These are phyloP conservation scores for Alligator mississippiensis DNA, from an alignment of 2,113 vertebrate genomes.

Conservation along the genomic window DNA sequence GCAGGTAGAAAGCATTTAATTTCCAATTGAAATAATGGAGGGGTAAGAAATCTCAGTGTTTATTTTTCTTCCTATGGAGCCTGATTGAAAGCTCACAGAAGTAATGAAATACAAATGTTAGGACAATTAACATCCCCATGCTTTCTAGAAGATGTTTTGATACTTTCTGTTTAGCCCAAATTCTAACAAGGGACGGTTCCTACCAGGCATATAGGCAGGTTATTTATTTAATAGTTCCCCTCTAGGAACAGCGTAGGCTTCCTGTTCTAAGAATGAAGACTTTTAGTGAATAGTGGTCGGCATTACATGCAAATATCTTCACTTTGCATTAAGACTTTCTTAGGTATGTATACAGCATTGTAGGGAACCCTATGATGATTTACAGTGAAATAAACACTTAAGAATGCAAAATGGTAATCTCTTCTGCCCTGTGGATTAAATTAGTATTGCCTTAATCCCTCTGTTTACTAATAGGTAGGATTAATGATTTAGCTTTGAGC, in stretches of 20 bases:
- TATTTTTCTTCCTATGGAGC: neutral
- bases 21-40: neutral
- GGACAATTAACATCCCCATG: neutral
- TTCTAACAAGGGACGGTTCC: neutral
- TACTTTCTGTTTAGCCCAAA: neutral
- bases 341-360: neutral
- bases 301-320: neutral
- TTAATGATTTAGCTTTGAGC: neutral
- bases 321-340: neutral
- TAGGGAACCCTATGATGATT: neutral
- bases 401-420: neutral
- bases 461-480: neutral
- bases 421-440: neutral
- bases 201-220: constrained; percentile 34
- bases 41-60: neutral
- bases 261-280: neutral
- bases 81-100: neutral
- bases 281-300: neutral
- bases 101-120: neutral
- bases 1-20: neutral
- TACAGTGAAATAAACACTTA: rapidly evolving
- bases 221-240: neutral
- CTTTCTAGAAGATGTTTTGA: neutral
- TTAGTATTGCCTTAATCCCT: neutral
- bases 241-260: neutral